Percentiles rank a stretch among this genome's conserved stretches.
Conservation (phyloP, 2,888 invertebrate species). For the Merodon equestris region DNA sequence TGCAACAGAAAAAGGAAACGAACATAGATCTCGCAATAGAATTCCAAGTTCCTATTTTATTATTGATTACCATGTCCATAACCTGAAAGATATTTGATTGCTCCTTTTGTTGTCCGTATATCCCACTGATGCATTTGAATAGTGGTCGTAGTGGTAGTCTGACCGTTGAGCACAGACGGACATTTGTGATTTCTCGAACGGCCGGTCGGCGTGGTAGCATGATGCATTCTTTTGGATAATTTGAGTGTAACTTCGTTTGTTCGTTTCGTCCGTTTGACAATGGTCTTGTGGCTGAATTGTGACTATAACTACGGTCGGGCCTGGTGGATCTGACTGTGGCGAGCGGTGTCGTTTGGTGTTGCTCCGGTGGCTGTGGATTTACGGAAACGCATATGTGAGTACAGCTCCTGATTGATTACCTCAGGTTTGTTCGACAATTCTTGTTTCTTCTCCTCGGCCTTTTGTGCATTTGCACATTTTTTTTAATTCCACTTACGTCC, state of each 20-base stretch:
- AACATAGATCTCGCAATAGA: constrained; percentile 64
- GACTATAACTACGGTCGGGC: too few species aligned
- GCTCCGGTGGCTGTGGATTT: too few species aligned
- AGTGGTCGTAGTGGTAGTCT: constrained; percentile 13
- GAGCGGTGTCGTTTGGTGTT: too few species aligned
- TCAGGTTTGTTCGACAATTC: not conserved
- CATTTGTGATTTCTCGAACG: constrained; percentile 34
- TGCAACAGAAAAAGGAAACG: constrained; percentile 58
- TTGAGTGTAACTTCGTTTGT: constrained; percentile 64
- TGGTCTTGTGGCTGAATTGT: constrained; percentile 1
- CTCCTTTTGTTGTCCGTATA: constrained; percentile 61
- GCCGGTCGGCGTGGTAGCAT: constrained; percentile 28
- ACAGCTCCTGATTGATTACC: constrained; percentile 48
- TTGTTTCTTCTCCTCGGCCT: too few species aligned
- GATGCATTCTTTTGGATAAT: constrained; percentile 64
- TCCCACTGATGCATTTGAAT: constrained; percentile 19
- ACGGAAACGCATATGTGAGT: not conserved
- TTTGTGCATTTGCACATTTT: not conserved
- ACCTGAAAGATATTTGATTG: constrained; percentile 69
- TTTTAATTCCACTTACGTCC: too few species aligned
- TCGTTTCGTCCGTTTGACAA: constrained; percentile 40
- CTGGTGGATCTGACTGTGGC: too few species aligned
- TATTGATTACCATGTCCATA: constrained; percentile 69
- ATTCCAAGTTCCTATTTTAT: constrained; percentile 66
- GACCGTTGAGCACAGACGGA: constrained; percentile 28